Evolutionary conservation across 2,797 vertebrate genomes (phyloP), one percentile per base, ranked within the genome.

Genomic region (Hyperoplus lanceolatus): DNA sequence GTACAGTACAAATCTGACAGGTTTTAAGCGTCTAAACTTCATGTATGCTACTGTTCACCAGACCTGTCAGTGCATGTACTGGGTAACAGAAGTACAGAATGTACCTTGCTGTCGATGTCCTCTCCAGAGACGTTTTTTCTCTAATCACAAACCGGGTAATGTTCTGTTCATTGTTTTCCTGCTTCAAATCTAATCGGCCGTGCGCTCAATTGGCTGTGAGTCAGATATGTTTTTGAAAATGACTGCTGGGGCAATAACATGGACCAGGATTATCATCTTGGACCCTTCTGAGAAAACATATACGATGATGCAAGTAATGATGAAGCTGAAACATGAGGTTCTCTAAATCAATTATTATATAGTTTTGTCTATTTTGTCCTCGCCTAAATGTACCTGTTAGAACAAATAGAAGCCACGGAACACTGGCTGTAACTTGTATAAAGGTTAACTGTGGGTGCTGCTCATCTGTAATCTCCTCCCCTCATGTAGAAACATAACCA

Each of bases 121-220:
- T 88, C 81, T 79, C 77, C 21, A 65, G 77, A 84, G 87, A 90
- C 9, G 13, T 63, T 79, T 81, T 77, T 51, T 53, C 58, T 81
- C 61, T 87, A 88, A 92, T 91, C 83, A 88, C 74, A 79, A 57
- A 14, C 75, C 75, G 87, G 90, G 87, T 92, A 93, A 92, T 91
- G 89, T 92, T 91, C 83, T 91, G 84, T 84, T 89, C 88, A 90
- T 88, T 87, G 88, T 89, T 91, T 90, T 86, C 67, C 82, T 84
- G 78, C 79, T 67, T 85, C 78, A 86, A 89, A 93, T 88, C 82
- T 84, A 92, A 91, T 93, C 84, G 87, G 68, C 61, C 1, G 57
- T 7, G 48, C 12, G n/a, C 75, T 87, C 78, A 89, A 88, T 88
- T 38, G 63, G 80, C 81, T 79, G 63, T 79, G 90, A 93, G 86